These are phyloP conservation scores for Oreochromis aureus DNA, from an alignment of 2,113 vertebrate genomes.

Conservation along the genomic window DNA sequence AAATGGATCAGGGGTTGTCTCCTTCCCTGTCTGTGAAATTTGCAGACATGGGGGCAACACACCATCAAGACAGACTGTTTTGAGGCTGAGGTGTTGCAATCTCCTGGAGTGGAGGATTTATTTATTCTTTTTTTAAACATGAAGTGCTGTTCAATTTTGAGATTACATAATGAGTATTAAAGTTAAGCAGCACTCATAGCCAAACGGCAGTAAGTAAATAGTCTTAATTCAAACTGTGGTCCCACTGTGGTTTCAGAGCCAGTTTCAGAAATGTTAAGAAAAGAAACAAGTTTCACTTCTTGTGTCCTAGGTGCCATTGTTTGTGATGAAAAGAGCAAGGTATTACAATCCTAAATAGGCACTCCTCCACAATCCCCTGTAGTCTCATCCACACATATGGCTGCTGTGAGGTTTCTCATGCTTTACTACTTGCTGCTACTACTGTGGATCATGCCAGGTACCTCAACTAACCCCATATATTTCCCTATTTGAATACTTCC, in stretches of 20 bases:
- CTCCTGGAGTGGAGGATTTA: not conserved
- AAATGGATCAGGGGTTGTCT: not conserved
- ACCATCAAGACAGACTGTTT: not conserved
- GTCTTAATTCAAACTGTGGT: not conserved
- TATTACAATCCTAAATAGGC: not conserved
- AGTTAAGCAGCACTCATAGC: not conserved
- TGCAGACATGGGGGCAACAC: not conserved
- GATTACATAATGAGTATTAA: not conserved
- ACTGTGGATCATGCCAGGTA: not conserved
- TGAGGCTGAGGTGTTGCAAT: not conserved
- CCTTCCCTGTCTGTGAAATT: not conserved
- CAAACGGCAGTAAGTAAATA: not conserved
- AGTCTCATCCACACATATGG: not conserved
- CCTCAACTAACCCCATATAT: not conserved
- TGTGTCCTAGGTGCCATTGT: not conserved
- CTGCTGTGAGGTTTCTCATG: not conserved
- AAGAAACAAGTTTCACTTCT: not conserved
- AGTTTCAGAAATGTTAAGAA: not conserved
- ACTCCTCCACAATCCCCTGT: not conserved
- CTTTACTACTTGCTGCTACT: not conserved
- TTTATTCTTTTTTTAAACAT: not conserved
- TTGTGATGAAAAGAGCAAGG: not conserved
- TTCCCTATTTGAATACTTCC: not conserved
- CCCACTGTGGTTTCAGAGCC: accelerated
- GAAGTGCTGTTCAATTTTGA: not conserved